These are phyloP conservation scores for Eupithecia exiguata DNA, from an alignment of 2,888 invertebrate species.

Conservation along the genomic window DNA sequence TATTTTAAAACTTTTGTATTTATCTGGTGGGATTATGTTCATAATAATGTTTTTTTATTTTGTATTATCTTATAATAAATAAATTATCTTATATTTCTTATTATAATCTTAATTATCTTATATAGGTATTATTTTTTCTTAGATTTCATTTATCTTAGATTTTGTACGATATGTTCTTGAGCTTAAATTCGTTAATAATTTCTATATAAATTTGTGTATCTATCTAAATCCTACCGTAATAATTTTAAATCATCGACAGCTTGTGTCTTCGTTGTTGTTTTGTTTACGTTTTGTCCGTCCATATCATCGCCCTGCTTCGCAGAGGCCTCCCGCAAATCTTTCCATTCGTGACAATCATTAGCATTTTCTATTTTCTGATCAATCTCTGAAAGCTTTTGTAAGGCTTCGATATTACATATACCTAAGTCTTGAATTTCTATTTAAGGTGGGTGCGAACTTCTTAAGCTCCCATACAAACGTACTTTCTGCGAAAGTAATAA, in stretches of 20 bases:
- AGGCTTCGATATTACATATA: not conserved
- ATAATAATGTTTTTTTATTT: no score
- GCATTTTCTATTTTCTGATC: not conserved
- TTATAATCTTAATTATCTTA: no score
- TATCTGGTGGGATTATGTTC: not conserved
- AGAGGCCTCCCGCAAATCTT: not conserved
- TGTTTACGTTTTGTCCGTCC: not conserved
- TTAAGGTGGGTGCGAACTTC: no score
- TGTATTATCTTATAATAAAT: no score
- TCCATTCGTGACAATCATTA: not conserved
- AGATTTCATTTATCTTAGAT: no score
- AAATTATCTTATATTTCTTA: no score
- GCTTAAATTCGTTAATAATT: not conserved
- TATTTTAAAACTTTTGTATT: not conserved
- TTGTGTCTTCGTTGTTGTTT: not conserved
- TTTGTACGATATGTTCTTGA: not conserved
- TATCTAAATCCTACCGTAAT: no score
- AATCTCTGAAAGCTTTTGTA: not conserved
- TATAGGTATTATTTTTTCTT: no score
- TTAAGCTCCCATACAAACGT: no score
- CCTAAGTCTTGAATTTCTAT: not conserved
- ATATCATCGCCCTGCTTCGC: not conserved
- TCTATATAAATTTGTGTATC: no score
- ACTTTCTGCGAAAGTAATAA: no score
- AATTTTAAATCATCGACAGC: not conserved